Evolutionary conservation across 2,113 vertebrate species (phyloP).

Genomic region (Aix galericulata): DNA sequence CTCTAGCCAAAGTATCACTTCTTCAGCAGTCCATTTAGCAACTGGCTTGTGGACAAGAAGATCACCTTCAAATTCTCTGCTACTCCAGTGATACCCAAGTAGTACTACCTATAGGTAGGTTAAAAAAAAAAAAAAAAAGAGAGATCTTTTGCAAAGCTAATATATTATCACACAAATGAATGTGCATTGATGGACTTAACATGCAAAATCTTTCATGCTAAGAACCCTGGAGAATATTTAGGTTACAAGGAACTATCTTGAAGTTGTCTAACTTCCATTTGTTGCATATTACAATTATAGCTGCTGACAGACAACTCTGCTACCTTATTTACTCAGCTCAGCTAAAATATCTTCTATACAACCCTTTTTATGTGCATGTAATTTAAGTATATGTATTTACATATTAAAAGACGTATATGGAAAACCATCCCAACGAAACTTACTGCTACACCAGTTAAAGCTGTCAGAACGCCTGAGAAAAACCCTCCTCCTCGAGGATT

Average conservation of each 20-base stretch:
- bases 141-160: not conserved
- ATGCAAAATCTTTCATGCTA: not conserved
- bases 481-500: slow-evolving; percentile 85
- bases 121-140: not conserved
- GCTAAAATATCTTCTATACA: not conserved
- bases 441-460: slow-evolving; percentile 89
- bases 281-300: not conserved
- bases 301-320: not conserved
- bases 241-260: not conserved
- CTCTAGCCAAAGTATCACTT: slow-evolving; percentile 91
- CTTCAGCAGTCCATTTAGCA: slow-evolving; percentile 86
- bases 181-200: not conserved
- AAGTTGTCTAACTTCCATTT: not conserved
- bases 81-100: slow-evolving; percentile 91
- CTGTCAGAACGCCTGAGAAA: slow-evolving; percentile 90
- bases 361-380: not conserved
- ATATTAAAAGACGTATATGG: not conserved
- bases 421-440: slow-evolving; percentile 64
- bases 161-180: not conserved
- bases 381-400: not conserved
- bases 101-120: slow-evolving; percentile 82
- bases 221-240: not conserved
- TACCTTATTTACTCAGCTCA: not conserved
- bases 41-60: slow-evolving; percentile 88
- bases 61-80: slow-evolving; percentile 83